These are phyloP conservation scores for Cathartes aura DNA, from an alignment of 2,113 vertebrate species.

Conservation along the genomic window DNA sequence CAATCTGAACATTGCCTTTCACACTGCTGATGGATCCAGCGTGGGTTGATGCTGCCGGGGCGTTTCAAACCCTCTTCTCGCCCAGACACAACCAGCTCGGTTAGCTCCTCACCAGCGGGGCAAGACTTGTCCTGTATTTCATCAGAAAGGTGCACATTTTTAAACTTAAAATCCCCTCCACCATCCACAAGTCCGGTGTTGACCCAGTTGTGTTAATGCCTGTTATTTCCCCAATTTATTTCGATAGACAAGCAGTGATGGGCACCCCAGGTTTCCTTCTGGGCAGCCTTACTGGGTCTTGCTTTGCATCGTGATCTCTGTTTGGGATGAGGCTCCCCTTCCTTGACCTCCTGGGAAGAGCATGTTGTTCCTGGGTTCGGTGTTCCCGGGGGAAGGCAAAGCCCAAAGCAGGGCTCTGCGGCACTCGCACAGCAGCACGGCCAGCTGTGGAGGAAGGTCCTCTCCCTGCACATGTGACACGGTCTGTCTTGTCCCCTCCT, in stretches of 20 bases:
- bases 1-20: neutral
- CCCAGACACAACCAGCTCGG: neutral
- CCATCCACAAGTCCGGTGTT: neutral
- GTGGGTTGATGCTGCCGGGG: neutral
- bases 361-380: neutral
- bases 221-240: neutral
- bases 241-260: rapidly evolving
- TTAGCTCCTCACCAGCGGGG: neutral
- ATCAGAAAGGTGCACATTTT: neutral
- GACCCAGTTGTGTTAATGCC: neutral
- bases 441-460: slow-evolving; percentile 21
- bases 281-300: neutral
- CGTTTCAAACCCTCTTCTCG: neutral
- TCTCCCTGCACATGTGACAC: neutral
- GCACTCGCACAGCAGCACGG: neutral
- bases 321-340: neutral
- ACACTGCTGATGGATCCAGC: neutral
- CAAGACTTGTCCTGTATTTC: neutral
- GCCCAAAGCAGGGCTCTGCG: neutral
- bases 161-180: neutral
- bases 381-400: neutral
- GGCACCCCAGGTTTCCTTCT: neutral
- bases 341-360: neutral
- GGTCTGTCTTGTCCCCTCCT: neutral
- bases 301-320: neutral